These are phyloP conservation scores for Aphrocallistes beatrix DNA, from an alignment of 37 sponge, comb jelly and placozoan genomes.

Conservation along the genomic window DNA sequence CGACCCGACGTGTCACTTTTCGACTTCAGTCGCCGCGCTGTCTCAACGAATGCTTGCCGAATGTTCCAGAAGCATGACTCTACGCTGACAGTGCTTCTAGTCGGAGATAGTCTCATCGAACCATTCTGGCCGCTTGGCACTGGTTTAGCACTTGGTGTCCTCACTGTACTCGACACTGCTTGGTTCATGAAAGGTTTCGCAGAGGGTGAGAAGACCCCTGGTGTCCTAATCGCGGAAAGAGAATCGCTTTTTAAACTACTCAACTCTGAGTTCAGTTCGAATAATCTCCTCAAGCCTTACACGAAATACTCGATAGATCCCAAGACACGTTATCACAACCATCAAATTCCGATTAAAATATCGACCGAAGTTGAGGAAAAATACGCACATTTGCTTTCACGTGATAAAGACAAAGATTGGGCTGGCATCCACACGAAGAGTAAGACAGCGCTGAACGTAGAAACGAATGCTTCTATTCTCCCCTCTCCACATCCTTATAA, in stretches of 20 bases:
- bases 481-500: too few species aligned
- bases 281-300: neutral
- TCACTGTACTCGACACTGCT: constrained; percentile 71
- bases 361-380: neutral
- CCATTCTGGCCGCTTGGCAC: constrained; percentile 96
- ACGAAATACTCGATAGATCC: constrained; percentile 72
- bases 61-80: constrained; percentile 60
- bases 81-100: constrained; percentile 51
- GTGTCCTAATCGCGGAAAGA: constrained; percentile 61
- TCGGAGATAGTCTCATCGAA: constrained; percentile 64
- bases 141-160: constrained; percentile 81
- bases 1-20: constrained; percentile 10
- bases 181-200: constrained; percentile 84
- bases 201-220: constrained; percentile 26
- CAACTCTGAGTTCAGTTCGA: constrained; percentile 9
- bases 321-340: constrained; percentile 55
- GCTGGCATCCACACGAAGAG: neutral
- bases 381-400: neutral
- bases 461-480: neutral
- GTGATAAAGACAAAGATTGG: neutral
- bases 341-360: neutral
- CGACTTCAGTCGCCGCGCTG: constrained; percentile 42
- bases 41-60: constrained; percentile 40
- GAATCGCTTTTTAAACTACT: constrained; percentile 36
- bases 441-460: neutral